Conservation (phyloP, 1,140 invertebrate species). For the Temnothorax curvispinosus region DNA sequence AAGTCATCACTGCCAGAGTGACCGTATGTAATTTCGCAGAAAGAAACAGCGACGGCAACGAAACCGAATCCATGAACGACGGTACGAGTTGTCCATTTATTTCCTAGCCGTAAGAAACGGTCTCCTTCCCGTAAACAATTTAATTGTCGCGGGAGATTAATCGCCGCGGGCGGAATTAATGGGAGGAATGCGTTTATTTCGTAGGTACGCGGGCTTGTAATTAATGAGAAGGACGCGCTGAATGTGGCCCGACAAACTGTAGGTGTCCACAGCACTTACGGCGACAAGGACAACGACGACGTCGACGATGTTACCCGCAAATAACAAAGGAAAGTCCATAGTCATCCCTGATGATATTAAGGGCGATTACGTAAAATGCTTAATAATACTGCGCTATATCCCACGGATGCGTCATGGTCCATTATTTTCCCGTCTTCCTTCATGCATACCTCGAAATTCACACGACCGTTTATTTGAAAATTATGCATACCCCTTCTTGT, state of each 20-base stretch:
- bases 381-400: constrained; percentile 63
- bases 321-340: constrained; percentile 69
- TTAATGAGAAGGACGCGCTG: constrained; percentile 73
- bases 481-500: constrained; percentile 6
- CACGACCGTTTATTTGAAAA: constrained; percentile 23
- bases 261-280: constrained; percentile 68
- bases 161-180: constrained; percentile 71
- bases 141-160: constrained; percentile 75
- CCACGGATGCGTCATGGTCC: constrained; percentile 37
- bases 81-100: constrained; percentile 64
- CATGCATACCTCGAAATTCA: constrained; percentile 46
- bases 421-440: constrained; percentile 48
- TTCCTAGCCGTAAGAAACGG: constrained; percentile 61
- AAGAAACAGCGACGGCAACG: constrained; percentile 39
- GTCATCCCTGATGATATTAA: constrained; percentile 65
- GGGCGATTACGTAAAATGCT: constrained; percentile 74
- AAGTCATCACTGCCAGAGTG: constrained; percentile 36
- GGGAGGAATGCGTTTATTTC: constrained; percentile 77
- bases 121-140: constrained; percentile 72
- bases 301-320: constrained; percentile 21
- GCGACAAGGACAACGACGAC: constrained; percentile 26
- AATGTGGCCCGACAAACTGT: constrained; percentile 71
- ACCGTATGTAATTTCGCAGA: constrained; percentile 55
- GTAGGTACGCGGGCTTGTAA: constrained; percentile 65
- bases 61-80: constrained; percentile 54